Base-by-base conservation (phyloP, 2,888 invertebrate species). In the Cephus pygmeus region DNA sequence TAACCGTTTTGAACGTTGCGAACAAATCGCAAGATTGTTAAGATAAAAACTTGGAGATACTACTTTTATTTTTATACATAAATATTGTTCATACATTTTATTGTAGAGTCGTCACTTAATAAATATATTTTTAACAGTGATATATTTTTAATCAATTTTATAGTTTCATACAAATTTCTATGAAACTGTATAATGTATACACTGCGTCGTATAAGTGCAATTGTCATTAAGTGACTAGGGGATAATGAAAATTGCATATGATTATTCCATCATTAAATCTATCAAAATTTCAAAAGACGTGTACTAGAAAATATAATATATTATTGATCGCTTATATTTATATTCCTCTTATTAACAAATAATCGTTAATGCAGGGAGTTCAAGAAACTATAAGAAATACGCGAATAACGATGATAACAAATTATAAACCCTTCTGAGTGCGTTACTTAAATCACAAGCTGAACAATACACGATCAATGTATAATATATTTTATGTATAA, bases 31-130 rank as follows among this genome's bases (percentile, higher is more conserved):
- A 56, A 56, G 2, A 9, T 56, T 56, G 23, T 56, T 56, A 2
- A 56, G 56, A 56, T 23, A 23, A 9, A 23, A 23, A 9, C 56
- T 56, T 56, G 23, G 2, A 23, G 2, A 23, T 56, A 23, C 56
- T 56, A 56, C 56, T 56, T 56, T 56, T 23, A 23, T 23, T 23
- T 56, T 56, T 9, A 23, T 23, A 9, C 23, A 56, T 56, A 56
- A 34, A 33, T 31, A 30, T 71, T 71, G 2, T 71, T 56, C 75
- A 79, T 76, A 80, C 77, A 81, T 79, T 81, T 80, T 81, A 82
- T 83, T 82, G 73, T 77, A 82, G 77, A 81, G 76, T 81, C 78
- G 75, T 83, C 69, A 77, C 69, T 78, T 78, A 30, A 76, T 74
- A 71, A 30, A 30, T 71, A 71, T 71, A 71, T 71, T 15, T 71